Evolutionary conservation across 2,797 vertebrate species (phyloP).

Genomic region (Brachyalestes nurse): DNA sequence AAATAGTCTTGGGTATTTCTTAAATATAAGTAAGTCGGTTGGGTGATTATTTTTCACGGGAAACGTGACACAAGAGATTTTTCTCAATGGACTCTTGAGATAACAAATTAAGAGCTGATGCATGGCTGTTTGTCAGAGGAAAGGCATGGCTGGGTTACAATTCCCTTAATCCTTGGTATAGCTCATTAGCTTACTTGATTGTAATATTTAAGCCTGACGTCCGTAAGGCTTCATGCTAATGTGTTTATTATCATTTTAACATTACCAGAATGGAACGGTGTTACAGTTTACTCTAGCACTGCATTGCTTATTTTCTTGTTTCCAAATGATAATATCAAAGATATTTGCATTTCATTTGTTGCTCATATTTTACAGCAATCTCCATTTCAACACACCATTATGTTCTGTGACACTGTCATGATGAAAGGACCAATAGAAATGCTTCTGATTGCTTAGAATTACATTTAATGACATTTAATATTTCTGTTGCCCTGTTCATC

Average conservation of each 20-base stretch:
- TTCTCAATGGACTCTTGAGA: conserved; percentile 2
- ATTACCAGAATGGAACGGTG: neutral
- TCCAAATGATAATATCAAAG: neutral
- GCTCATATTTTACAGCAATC: too few species aligned
- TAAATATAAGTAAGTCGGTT: neutral
- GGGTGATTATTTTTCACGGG: neutral
- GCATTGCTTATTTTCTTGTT: neutral
- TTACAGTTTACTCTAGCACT: neutral
- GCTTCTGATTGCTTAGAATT: too few species aligned
- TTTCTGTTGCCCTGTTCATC: too few species aligned
- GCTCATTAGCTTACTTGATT: conserved; percentile 19
- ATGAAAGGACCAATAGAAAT: too few species aligned
- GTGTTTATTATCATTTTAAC: conserved; percentile 8
- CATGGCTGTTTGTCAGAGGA: conserved; percentile 1
- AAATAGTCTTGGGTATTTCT: neutral
- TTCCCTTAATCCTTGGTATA: conserved; percentile 14
- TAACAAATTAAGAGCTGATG: neutral
- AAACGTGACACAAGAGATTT: neutral
- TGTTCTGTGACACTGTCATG: too few species aligned
- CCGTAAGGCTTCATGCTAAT: neutral
- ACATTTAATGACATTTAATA: too few species aligned
- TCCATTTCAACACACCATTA: neutral
- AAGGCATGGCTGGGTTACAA: neutral
- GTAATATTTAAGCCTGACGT: neutral
- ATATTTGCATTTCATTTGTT: neutral